Percentiles rank a stretch among this genome's conserved stretches.
These are phyloP conservation scores for Alexandromys oeconomus DNA, from an alignment of 2,797 vertebrate species.

Conservation along the genomic window DNA sequence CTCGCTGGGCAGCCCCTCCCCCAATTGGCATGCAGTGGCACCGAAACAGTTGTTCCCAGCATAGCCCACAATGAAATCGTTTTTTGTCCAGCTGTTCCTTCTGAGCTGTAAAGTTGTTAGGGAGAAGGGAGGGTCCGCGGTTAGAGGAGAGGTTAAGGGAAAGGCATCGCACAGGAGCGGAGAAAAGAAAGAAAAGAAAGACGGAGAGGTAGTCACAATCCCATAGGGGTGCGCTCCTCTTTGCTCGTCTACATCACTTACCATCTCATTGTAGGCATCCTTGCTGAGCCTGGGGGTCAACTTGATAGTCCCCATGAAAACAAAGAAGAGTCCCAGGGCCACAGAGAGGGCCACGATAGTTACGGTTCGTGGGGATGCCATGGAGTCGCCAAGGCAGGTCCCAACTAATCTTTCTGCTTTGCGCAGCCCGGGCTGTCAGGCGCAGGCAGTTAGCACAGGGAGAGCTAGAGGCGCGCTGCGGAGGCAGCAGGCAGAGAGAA, in stretches of 20 bases:
- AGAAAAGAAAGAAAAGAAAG: slow-evolving; percentile 17
- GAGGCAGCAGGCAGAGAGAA: slow-evolving; percentile 81
- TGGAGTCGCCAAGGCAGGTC: slow-evolving; percentile 80
- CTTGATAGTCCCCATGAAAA: slow-evolving; percentile 99
- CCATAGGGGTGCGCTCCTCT: slow-evolving; percentile 37
- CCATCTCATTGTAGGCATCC: slow-evolving; percentile 98
- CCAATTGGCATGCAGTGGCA: slow-evolving; percentile 53
- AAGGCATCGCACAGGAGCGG: neutral
- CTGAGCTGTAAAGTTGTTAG: slow-evolving; percentile 61
- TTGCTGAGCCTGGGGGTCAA: slow-evolving; percentile 97
- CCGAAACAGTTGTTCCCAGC: slow-evolving; percentile 4
- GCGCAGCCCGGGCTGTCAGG: slow-evolving; percentile 75
- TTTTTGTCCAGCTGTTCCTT: slow-evolving; percentile 37
- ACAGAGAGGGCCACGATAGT: slow-evolving; percentile 97
- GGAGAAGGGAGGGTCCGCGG: slow-evolving; percentile 30
- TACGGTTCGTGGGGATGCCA: slow-evolving; percentile 97
- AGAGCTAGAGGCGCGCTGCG: slow-evolving; percentile 82
- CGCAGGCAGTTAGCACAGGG: slow-evolving; percentile 82
- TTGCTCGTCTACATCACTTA: slow-evolving; percentile 87
- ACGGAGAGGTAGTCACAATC: slow-evolving; percentile 47
- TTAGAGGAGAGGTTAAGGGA: slow-evolving; percentile 61
- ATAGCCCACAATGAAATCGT: slow-evolving; percentile 28
- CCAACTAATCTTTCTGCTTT: slow-evolving; percentile 78
- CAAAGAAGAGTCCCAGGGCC: slow-evolving; percentile 97
- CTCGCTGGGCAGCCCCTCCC: slow-evolving; percentile 67